A percentile compares a stretch with the other conserved stretches of the same genome.
phyloP scores from a whole-genome alignment of 2,888 invertebrate genomes.

The Agriopis leucophaearia region DNA sequence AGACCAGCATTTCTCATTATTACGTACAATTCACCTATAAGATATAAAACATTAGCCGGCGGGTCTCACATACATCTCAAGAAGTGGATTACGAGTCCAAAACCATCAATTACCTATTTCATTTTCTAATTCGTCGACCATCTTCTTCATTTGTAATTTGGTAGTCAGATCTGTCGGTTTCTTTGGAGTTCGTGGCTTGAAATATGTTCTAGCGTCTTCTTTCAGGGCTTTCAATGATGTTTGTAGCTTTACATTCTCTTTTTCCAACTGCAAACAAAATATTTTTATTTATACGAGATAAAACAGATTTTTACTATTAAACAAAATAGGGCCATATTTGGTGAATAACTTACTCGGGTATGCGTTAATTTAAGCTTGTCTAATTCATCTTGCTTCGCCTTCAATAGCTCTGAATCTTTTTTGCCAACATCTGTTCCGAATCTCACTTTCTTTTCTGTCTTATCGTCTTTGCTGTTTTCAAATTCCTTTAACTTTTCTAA shows the following conservation, averaged over 20 bases:
- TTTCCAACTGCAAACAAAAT: slow-evolving; percentile 79
- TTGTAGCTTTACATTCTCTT: slow-evolving; percentile 89
- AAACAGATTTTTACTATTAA: not conserved
- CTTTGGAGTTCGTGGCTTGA: slow-evolving; percentile 90
- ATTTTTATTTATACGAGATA: not conserved
- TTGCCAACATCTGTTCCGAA: slow-evolving; percentile 74
- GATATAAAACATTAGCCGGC: not conserved
- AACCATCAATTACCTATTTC: slow-evolving; percentile 89
- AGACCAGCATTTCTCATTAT: slow-evolving; percentile 87
- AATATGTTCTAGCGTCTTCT: slow-evolving; percentile 88
- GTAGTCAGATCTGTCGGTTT: slow-evolving; percentile 91
- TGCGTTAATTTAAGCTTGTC: slow-evolving; percentile 85
- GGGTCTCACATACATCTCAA: not conserved
- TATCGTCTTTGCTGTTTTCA: slow-evolving; percentile 81
- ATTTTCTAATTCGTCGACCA: slow-evolving; percentile 95
- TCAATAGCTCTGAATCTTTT: slow-evolving; percentile 77
- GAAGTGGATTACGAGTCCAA: not conserved
- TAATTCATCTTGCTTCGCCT: slow-evolving; percentile 82
- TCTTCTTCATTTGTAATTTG: slow-evolving; percentile 91
- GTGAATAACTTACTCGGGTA: slow-evolving; percentile 65
- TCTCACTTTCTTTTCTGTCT: slow-evolving; percentile 82
- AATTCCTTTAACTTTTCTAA: slow-evolving; percentile 86
- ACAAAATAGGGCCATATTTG: not conserved
- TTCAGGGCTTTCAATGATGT: slow-evolving; percentile 88
- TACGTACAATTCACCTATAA: slow-evolving; percentile 86